phyloP scores from a whole-genome alignment of 23 tunicate genomes.

The Halocynthia aurantium region DNA sequence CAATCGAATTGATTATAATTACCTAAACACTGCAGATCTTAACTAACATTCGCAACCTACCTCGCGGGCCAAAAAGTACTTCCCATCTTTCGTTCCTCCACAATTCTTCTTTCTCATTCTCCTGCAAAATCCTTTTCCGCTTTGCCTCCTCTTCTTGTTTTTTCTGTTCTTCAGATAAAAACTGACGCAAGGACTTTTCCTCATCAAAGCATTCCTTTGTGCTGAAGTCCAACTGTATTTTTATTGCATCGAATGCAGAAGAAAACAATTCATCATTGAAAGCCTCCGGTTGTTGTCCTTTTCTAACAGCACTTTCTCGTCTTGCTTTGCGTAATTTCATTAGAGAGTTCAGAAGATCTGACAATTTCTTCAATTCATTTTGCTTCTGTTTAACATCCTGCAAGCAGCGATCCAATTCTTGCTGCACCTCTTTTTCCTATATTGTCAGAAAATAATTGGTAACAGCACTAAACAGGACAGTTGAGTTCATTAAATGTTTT shows the following conservation, averaged over 20 bases:
- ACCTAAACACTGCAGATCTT: not conserved
- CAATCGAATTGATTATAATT: not conserved
- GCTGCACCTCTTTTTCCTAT: conserved; percentile 63
- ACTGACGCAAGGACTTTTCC: conserved; percentile 34
- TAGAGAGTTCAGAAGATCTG: conserved; percentile 36
- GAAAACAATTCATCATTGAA: conserved; percentile 1
- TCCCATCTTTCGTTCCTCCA: conserved; percentile 41
- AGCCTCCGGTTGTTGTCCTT: conserved; percentile 21
- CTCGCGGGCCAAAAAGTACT: conserved; percentile 40
- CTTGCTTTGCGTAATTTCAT: conserved; percentile 49
- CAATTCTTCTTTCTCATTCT: not conserved
- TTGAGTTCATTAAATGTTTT: not conserved
- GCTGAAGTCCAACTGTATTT: not conserved
- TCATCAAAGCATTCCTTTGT: conserved; percentile 15
- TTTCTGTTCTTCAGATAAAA: conserved; percentile 46
- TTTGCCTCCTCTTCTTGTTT: conserved; percentile 25
- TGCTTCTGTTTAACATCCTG: conserved; percentile 47
- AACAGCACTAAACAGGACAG: not conserved
- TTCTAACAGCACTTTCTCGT: conserved; percentile 15
- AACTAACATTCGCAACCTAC: conserved; percentile 13
- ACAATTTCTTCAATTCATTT: conserved; percentile 19
- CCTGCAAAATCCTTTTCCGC: conserved; percentile 14
- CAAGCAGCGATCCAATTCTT: conserved; percentile 57
- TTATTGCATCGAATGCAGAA: conserved; percentile 4
- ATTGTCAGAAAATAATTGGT: not conserved